Percentiles rank a stretch among this genome's conserved stretches.
Evolutionary conservation across 2,113 vertebrate genomes (phyloP).

Genomic region (Sciurus niger): DNA sequence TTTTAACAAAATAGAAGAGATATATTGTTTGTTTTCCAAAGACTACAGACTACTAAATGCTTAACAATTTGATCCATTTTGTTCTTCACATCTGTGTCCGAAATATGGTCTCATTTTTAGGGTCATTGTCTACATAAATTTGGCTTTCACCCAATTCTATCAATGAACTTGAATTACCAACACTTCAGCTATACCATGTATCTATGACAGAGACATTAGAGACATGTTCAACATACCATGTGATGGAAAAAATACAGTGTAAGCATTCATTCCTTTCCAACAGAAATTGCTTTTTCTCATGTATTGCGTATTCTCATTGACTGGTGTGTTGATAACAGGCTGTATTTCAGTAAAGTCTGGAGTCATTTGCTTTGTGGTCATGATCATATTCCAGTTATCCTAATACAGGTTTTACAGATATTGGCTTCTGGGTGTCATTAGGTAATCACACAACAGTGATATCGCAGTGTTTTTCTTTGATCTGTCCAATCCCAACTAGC

Average conservation of each 20-base stretch:
- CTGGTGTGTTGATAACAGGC: neutral
- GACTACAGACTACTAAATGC: neutral
- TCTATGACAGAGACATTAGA: neutral
- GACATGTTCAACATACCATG: neutral
- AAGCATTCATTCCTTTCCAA: neutral
- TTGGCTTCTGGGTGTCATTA: neutral
- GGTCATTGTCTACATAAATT: neutral
- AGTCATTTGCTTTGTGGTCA: neutral
- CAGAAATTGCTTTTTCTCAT: slow-evolving; percentile 15
- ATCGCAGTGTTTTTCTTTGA: neutral
- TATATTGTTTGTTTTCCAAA: neutral
- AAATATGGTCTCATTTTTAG: neutral
- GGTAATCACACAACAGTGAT: neutral
- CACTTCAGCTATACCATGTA: neutral
- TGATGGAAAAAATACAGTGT: neutral
- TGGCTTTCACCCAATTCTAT: neutral
- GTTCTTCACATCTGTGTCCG: neutral
- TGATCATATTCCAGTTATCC: neutral
- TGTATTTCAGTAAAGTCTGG: neutral
- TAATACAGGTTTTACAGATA: neutral
- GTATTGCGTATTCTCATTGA: neutral
- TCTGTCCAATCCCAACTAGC: neutral
- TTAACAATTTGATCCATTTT: neutral
- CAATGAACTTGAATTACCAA: neutral
- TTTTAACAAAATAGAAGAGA: neutral